These are phyloP conservation scores for Aphidius ervi DNA, from an alignment of 1,140 invertebrate genomes.

Conservation along the genomic window DNA sequence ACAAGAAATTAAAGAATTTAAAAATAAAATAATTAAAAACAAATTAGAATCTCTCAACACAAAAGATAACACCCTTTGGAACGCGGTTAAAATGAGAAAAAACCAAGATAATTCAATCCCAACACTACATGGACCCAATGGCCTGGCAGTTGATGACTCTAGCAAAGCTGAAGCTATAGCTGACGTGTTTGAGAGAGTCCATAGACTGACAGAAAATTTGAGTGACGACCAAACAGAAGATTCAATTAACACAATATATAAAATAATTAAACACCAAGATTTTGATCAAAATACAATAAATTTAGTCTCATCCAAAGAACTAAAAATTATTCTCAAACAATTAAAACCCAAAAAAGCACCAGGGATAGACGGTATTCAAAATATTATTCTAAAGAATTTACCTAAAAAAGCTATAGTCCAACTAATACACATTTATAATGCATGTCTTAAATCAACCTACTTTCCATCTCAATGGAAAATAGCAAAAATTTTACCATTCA, in stretches of 20 bases:
- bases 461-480: constrained; percentile 34
- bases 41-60: constrained; percentile 6
- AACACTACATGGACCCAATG: not conserved
- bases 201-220: constrained; percentile 7
- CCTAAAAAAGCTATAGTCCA: constrained; percentile 26
- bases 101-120: not conserved
- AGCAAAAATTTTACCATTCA: constrained; percentile 27
- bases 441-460: constrained; percentile 22
- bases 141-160: constrained; percentile 2
- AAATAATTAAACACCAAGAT: no score
- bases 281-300: no score
- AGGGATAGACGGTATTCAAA: constrained; percentile 29
- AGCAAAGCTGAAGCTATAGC: constrained; percentile 8
- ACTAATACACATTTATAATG: constrained; percentile 32
- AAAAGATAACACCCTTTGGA: constrained; percentile 10
- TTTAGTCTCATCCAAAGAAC: no score
- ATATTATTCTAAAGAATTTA: constrained; percentile 29
- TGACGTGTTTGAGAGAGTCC: constrained; percentile 7
- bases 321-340: not conserved
- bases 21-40: not conserved
- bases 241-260: not conserved
- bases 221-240: not conserved
- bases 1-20: not conserved
- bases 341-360: constrained; percentile 31
- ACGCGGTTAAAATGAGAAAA: constrained; percentile 10